Base-by-base conservation (phyloP, 2,797 vertebrate species). In the Pangasius mekongensis region DNA sequence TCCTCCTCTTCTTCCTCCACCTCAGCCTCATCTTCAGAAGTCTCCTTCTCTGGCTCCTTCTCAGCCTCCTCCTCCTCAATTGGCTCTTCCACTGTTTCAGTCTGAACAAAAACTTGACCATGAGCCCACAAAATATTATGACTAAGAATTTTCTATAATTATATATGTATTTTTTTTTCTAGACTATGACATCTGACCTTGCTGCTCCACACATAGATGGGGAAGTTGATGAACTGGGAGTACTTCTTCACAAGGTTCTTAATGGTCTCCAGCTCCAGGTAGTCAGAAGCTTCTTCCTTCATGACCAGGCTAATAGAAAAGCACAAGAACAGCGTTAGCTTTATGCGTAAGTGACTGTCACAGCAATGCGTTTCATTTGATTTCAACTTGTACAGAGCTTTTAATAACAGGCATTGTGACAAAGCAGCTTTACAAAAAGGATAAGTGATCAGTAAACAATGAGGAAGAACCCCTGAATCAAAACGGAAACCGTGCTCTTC, bases 151-250 rank as follows among this genome's bases (percentile, higher is more conserved):
- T n/a, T 74, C 3, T 3, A 71, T 9, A 16, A 20, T 14, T 36
- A 16, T n/a, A 18, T 20, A 39, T 13, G 1, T 36, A 1, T 47
- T 1, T 36, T 8, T 5, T 16, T 7, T 3, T 2, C 6, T 30
- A 73, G 20, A 18, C 24, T 60, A 30, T 49, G 47, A 62, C 27
- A 1, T 36, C 89, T 95, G 91, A 99, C 99, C 97, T 99, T 99
- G 95, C 98, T 99, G 94, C 98, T 98, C 99, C 99, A 99, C 27
- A 99, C 97, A 0, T 98, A 99, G 90, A 99, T 99, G 71, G 99
- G 99, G 91, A 99, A 99, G 95, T 99, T 99, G 91, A 99, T 99
- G 94, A 99, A 99, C 93, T 99, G 99, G 0, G 99, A 99, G 83
- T 99, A 99, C 87, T 99, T 99, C 93, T 76, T 99, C 84, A 99